These are phyloP conservation scores for Cassiopea andromeda DNA, from an alignment of 30 jellyfish, hydroid and myxozoan genomes.

Conservation along the genomic window DNA sequence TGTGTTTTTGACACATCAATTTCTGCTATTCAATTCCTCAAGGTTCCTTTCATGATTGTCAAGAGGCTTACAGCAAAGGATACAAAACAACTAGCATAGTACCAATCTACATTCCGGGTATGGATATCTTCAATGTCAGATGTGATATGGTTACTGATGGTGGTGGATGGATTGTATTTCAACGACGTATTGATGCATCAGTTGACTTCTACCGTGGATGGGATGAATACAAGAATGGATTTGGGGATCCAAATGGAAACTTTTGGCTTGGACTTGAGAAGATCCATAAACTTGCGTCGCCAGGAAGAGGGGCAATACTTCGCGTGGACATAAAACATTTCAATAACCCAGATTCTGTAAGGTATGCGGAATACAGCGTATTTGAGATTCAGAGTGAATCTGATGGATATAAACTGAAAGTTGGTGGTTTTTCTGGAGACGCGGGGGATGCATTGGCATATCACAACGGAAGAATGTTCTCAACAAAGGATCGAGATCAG, in stretches of 20 bases:
- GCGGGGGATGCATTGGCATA: conserved; percentile 45
- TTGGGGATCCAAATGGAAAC: conserved; percentile 43
- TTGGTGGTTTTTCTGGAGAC: conserved; percentile 27
- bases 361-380: neutral
- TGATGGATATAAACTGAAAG: conserved; percentile 27
- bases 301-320: conserved; percentile 26
- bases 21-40: too few species aligned
- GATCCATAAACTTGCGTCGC: conserved; percentile 24
- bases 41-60: neutral
- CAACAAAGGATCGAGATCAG: conserved; percentile 47
- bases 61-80: neutral
- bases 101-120: neutral
- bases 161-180: conserved; percentile 54
- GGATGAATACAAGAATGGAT: conserved; percentile 39
- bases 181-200: conserved; percentile 16
- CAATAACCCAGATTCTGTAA: neutral
- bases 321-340: conserved; percentile 3
- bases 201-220: conserved; percentile 26
- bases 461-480: conserved; percentile 40
- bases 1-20: too few species aligned
- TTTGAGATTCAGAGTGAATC: conserved; percentile 33
- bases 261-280: conserved; percentile 34
- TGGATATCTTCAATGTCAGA: neutral
- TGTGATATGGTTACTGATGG: conserved; percentile 53
- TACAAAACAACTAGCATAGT: neutral